Evolutionary conservation across 1,140 invertebrate genomes (phyloP), one percentile per base, ranked within the genome.

Genomic region (Ceratosolen solmsi): DNA sequence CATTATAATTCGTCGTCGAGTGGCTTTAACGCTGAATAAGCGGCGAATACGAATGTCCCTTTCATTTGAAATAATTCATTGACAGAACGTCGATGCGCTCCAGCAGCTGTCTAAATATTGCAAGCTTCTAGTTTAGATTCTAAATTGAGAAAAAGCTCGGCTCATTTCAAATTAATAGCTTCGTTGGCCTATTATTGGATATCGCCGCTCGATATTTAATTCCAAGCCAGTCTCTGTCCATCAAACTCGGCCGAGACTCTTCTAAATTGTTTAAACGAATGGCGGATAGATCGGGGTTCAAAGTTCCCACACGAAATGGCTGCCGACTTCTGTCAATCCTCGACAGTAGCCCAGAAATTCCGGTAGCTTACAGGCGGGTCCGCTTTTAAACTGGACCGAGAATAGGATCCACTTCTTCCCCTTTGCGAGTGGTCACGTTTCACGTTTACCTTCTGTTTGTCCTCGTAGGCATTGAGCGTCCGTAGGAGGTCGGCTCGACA

Each of bases 291-390:
- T n/a, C 41, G 41, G 41, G 41, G 41, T 46, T 46, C 41, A 46
- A 46, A 46, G 41, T 46, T 46, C 13, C 5, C 41, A 46, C 41
- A 5, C 7, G 41, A 46, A 8, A 46, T 46, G 41, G 41, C 41
- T 81, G 84, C 85, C 89, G 88, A 90, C 63, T 38, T 8, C 13
- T 41, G 20, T 38, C 22, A 46, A 49, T 49, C 11, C 41, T 49
- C 46, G n/a, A 73, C 11, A 36, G 51, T 4, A 20, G 36, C 1
- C 0, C 8, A 73, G 58, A 63, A 74, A 80, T 46, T 73, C 70
- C 65, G 20, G 33, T 41, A 79, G 77, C 38, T 60, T 60, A 70
- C 65, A 68, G 38, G 0, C 65, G 27, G 68, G 27, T 22, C 70
- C 49, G 65, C 33, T 74, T 41, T 58, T 13, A 25, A 58, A 8